Base-by-base conservation (phyloP, 2,888 invertebrate species). In the Labia minor region DNA sequence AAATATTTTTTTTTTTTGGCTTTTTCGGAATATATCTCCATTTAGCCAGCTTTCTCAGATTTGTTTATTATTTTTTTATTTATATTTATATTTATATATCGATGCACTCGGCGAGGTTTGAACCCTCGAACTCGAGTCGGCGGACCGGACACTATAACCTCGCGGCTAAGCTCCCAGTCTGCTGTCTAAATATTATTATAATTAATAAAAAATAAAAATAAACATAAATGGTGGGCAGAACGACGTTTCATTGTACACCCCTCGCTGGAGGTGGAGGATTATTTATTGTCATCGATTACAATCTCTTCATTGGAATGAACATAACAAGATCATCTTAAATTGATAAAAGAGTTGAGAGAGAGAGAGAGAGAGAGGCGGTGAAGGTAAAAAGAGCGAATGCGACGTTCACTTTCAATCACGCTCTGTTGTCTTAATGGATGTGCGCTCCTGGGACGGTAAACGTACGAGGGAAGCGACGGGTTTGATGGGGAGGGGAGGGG, bases 241-340 rank as follows among this genome's bases (percentile, higher is more conserved):
- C 49, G 49, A 49, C 6, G 14, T 49, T 49, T 14, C 49, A 49
- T 14, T 49, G 49, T 8, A 49, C 14, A 49, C 14, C 49, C 14
- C 49, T 49, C 49, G 3, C 4, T 49, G 49, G 16, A 49, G 49
- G 49, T 49, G 49, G 49, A 49, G 49, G 49, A 49, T 49, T 49
- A 49, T 49, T 49, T 49, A 49, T 49, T 49, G 49, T 49, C 49
- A 14, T 14, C 49, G 49, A 49, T 49, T 8, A 49, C 49, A 49
- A 49, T 49, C 49, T 49, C 49, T 8, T 14, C 49, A 49, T 8
- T 4, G 49, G 49, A 49, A 49, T 49, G 49, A 14, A 14, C 49
- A 49, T 49, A 49, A 49, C 49, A 49, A 49, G 49, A 49, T 49
- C 49, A 49, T 49, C 49, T 49, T 49, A 49, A 49, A 49, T 49